These are phyloP conservation scores for cat (Felis catus) DNA, from an alignment of 2,113 vertebrate species.

Conservation along the genomic window DNA sequence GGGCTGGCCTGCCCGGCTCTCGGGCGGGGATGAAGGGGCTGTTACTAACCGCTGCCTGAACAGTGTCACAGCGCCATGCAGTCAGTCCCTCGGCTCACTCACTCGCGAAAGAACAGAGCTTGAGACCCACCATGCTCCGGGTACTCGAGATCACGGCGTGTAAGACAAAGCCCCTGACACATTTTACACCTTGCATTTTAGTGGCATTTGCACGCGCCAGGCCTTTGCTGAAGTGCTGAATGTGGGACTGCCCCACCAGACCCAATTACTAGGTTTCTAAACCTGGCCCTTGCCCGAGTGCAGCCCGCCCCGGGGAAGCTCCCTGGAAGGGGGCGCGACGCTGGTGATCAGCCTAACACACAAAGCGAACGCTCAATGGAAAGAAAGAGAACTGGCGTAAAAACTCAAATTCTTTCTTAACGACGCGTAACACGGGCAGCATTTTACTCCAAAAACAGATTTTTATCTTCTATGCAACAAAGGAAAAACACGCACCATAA, in stretches of 20 bases:
- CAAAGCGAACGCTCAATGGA: background rate
- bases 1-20: background rate
- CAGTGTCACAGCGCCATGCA: background rate
- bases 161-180: background rate
- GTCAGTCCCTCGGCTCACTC: background rate
- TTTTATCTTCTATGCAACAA: background rate
- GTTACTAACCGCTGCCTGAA: background rate
- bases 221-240: background rate
- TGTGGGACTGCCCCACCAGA: background rate
- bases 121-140: background rate
- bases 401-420: background rate
- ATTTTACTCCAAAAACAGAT: background rate
- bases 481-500: background rate
- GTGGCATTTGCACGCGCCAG: background rate
- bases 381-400: background rate
- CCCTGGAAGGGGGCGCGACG: accelerated
- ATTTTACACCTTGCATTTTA: background rate
- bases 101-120: background rate
- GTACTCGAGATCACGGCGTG: too few species aligned
- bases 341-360: background rate
- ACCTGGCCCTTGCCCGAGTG: background rate
- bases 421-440: background rate
- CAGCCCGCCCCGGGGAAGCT: background rate
- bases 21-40: background rate
- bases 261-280: background rate